Percentiles rank a stretch among this genome's conserved stretches.
phyloP scores from a whole-genome alignment of 2,113 vertebrate genomes.

The Lycocorax pyrrhopterus region DNA sequence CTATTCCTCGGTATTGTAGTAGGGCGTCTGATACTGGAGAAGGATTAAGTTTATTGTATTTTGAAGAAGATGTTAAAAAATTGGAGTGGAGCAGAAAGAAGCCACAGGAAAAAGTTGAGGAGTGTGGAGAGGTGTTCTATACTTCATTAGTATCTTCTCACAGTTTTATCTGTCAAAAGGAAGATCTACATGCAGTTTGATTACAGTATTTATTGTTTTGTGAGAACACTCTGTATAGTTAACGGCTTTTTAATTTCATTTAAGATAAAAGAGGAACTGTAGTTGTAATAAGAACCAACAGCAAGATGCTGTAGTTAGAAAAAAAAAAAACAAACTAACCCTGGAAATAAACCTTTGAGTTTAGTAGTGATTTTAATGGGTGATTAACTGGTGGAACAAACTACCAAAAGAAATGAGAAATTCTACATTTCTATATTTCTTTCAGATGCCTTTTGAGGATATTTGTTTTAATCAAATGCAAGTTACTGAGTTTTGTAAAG shows the following conservation, averaged over 20 bases:
- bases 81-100: not conserved
- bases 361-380: not conserved
- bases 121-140: not conserved
- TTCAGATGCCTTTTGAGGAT: not conserved
- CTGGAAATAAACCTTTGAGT: not conserved
- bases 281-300: not conserved
- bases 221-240: not conserved
- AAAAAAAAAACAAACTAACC: not conserved
- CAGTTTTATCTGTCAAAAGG: not conserved
- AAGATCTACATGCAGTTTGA: not conserved
- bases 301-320: not conserved
- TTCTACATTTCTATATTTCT: not conserved
- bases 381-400: not conserved
- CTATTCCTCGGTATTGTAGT: not conserved
- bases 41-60: not conserved
- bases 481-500: not conserved
- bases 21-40: not conserved
- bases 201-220: not conserved
- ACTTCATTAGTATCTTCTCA: not conserved
- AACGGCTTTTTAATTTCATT: not conserved
- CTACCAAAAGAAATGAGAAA: not conserved
- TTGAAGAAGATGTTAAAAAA: not conserved
- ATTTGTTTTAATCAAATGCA: not conserved
- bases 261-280: not conserved
- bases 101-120: not conserved